Base-by-base conservation (phyloP, 1,140 invertebrate genomes). In the Pissodes strobi region DNA sequence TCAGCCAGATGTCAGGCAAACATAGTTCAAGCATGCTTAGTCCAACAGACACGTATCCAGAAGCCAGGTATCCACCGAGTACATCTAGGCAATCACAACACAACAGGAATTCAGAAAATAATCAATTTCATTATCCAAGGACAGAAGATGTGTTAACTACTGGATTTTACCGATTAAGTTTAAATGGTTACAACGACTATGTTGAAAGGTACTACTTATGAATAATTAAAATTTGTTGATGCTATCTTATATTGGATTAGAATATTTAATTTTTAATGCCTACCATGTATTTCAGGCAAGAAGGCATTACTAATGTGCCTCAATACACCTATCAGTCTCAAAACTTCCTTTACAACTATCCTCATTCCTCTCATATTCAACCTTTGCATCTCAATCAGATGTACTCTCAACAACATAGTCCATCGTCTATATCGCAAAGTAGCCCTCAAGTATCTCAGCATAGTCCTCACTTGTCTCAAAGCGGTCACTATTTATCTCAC, bases 1-100 rank as follows among this genome's bases (percentile, higher is more conserved):
- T 76, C 43, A 78, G 72, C 62, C 66, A 74, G 49, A 18, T 71
- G 18, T 76, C 76, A n/a, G 25, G 68, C 23, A 74, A 75, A 38
- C 70, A 72, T 64, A 67, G 66, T 45, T 43, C 43, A 52, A 58
- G n/a, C 19, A 60, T 58, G 37, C 52, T 62, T 13, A 64, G 41
- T 21, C 63, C 49, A 37, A 43, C 30, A 15, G 72, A 70, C 22
- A 67, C 55, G 30, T 57, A 49, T 37, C 57, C 66, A 46, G 68
- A 70, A 9, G 23, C 46, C 1, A 66, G 68, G 21, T 74, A 70
- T 59, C 30, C 56, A 12, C 62, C 61, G 13, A 59, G 57, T 17
- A 34, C 49, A 39, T 66, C 66, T 37, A 71, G 69, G 55, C 61
- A 69, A 22, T 18, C 67, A 18, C 67, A 71, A 22, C 43, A 45